A percentile compares a stretch with the other conserved stretches of the same genome.
phyloP scores from a whole-genome alignment of 1,140 invertebrate species.

The Neuroterus valhalla region DNA sequence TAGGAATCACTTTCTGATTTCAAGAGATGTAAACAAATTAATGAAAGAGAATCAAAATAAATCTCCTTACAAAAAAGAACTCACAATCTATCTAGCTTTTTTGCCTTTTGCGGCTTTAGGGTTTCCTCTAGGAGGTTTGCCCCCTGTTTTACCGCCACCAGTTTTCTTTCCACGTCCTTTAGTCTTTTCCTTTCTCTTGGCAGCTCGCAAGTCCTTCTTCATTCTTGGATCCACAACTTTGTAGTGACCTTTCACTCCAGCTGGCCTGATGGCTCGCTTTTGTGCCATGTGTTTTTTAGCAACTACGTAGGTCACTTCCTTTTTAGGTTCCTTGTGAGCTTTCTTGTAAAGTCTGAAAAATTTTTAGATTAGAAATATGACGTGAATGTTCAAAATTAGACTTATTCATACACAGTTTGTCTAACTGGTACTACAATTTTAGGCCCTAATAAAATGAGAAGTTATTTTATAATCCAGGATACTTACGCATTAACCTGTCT shows the following conservation, averaged over 20 bases:
- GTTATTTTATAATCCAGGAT: conserved; percentile 37
- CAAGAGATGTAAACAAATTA: neutral
- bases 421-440: no score
- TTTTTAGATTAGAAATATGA: conserved; percentile 32
- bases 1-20: neutral
- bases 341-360: conserved; percentile 92
- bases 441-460: conserved; percentile 41
- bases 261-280: conserved; percentile 85
- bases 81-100: conserved; percentile 45
- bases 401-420: neutral
- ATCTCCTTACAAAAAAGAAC: conserved; percentile 24
- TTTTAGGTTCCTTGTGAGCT: conserved; percentile 87
- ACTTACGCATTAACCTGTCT: conserved; percentile 92
- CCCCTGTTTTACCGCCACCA: conserved; percentile 12
- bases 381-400: conserved; percentile 28
- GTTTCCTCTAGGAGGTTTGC: conserved; percentile 51
- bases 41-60: conserved; percentile 30
- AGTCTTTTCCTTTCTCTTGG: conserved; percentile 80
- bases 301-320: conserved; percentile 95
- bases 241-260: conserved; percentile 93
- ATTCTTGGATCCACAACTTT: conserved; percentile 96
- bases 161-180: conserved; percentile 70
- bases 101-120: conserved; percentile 48
- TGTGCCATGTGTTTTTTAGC: conserved; percentile 91
- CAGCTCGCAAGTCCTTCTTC: conserved; percentile 92